These are phyloP conservation scores for Papilio dardanus DNA, from an alignment of 1,140 invertebrate species.

Conservation along the genomic window DNA sequence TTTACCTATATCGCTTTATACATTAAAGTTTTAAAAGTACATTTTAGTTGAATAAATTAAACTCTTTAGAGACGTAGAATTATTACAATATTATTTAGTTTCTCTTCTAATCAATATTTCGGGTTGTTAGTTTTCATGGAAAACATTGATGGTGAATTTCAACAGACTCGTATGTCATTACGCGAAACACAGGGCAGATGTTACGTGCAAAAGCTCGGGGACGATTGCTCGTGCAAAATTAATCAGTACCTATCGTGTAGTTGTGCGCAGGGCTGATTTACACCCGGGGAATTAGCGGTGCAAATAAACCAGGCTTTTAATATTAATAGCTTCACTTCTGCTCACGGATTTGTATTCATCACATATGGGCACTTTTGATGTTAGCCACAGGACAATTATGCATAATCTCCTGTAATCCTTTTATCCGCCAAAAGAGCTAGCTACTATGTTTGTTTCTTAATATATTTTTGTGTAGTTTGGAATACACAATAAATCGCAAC, in stretches of 20 bases:
- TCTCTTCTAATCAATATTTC: neutral
- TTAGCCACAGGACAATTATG: conserved; percentile 26
- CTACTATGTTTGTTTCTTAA: too few relatives aligned
- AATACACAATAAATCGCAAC: too few relatives aligned
- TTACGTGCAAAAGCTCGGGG: conserved; percentile 55
- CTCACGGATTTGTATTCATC: conserved; percentile 38
- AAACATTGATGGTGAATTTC: neutral
- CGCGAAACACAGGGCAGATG: conserved; percentile 52
- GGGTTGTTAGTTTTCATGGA: neutral
- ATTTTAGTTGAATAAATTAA: neutral
- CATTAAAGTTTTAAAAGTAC: neutral
- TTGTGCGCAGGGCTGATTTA: conserved; percentile 37
- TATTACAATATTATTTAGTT: neutral
- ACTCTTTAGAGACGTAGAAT: neutral
- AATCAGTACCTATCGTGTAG: conserved; percentile 61
- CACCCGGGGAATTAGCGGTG: conserved; percentile 44
- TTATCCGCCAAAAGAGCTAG: neutral
- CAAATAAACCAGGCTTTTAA: conserved; percentile 49
- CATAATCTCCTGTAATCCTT: conserved; percentile 33
- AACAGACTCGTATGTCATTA: conserved; percentile 62
- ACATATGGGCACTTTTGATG: conserved; percentile 48
- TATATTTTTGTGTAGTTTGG: too few relatives aligned
- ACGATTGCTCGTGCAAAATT: conserved; percentile 72
- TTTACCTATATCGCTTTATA: neutral
- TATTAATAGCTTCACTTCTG: conserved; percentile 43